Evolutionary conservation across 2,888 invertebrate species (phyloP).

Genomic region (Drosophila recens): DNA sequence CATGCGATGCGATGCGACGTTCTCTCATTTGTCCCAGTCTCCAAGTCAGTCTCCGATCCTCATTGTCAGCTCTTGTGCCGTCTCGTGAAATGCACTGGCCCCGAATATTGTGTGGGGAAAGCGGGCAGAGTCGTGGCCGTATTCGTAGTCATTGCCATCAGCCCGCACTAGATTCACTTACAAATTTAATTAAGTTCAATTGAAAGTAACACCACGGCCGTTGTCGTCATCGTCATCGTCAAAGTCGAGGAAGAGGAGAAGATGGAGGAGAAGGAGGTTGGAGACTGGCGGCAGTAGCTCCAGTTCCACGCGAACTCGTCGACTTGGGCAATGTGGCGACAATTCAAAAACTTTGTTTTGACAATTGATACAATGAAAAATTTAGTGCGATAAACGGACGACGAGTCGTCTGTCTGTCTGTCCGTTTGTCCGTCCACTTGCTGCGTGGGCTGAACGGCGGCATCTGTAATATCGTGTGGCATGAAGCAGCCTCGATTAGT

Average conservation of each 20-base stretch:
- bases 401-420: constrained; percentile 24
- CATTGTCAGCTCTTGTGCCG: constrained; percentile 56
- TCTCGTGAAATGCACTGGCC: constrained; percentile 46
- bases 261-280: constrained; percentile 22
- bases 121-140: constrained; percentile 12
- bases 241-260: constrained; percentile 15
- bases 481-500: constrained; percentile 59
- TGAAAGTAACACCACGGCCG: constrained; percentile 81
- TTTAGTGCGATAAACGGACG: constrained; percentile 68
- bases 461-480: constrained; percentile 51
- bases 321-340: constrained; percentile 62
- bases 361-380: constrained; percentile 82
- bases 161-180: constrained; percentile 85
- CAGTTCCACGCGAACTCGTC: constrained; percentile 25
- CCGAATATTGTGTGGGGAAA: constrained; percentile 21
- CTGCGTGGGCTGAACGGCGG: constrained; percentile 63
- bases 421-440: constrained; percentile 30
- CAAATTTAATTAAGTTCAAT: constrained; percentile 86
- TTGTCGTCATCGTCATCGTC: constrained; percentile 26
- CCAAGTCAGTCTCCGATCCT: constrained; percentile 27
- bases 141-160: constrained; percentile 35
- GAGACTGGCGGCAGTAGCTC: neutral
- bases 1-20: constrained; percentile 21
- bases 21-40: constrained; percentile 33
- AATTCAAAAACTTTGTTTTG: constrained; percentile 80